These are phyloP conservation scores for Microhierax caerulescens DNA, from an alignment of 2,797 vertebrate species.

Conservation along the genomic window DNA sequence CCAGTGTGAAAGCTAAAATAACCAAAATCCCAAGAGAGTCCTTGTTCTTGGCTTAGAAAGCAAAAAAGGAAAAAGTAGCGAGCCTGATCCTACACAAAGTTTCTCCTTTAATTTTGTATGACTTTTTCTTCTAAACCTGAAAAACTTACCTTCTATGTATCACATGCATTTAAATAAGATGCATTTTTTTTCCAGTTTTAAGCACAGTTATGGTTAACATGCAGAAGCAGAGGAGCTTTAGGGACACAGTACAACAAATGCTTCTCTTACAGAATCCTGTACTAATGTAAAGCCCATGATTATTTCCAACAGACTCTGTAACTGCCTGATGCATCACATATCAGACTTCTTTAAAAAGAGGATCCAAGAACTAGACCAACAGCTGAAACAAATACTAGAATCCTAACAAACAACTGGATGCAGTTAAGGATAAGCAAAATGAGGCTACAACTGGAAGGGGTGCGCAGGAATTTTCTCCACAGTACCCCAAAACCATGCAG, in stretches of 20 bases:
- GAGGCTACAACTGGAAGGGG: neutral
- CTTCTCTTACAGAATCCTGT: neutral
- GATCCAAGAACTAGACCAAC: neutral
- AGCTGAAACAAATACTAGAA: neutral
- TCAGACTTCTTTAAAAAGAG: neutral
- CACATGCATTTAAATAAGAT: neutral
- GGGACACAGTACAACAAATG: neutral
- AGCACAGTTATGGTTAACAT: rapidly evolving
- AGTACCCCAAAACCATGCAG: neutral
- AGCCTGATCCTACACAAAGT: neutral
- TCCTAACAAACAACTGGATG: neutral
- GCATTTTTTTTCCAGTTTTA: neutral
- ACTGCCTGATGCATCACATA: neutral
- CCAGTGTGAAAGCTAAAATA: neutral
- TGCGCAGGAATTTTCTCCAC: neutral
- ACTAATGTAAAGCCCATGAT: neutral
- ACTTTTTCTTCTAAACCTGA: neutral
- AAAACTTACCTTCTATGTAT: neutral
- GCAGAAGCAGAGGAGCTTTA: neutral
- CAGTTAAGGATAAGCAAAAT: neutral
- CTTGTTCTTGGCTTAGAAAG: neutral
- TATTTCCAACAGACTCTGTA: neutral
- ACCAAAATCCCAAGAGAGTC: neutral
- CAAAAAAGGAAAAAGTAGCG: neutral
- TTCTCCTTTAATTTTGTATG: neutral